A percentile compares a stretch with the other conserved stretches of the same genome.
Conservation (phyloP, 2,888 invertebrate genomes). For the Hirudinaria manillensis region DNA sequence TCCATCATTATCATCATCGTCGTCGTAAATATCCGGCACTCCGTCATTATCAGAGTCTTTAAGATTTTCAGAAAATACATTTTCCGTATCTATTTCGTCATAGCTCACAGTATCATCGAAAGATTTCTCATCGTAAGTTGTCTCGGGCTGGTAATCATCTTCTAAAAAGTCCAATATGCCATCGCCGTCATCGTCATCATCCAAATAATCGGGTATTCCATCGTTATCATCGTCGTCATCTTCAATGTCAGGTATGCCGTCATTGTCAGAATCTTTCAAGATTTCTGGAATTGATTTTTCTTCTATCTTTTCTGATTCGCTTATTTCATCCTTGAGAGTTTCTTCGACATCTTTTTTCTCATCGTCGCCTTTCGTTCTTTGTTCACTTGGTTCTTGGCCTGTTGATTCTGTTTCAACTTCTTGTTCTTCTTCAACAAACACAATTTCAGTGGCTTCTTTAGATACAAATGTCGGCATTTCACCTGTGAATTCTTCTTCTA, state of each 20-base stretch:
- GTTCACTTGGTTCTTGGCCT: too few relatives aligned
- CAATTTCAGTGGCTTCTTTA: conserved; percentile 4
- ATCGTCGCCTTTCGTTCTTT: conserved; percentile 31
- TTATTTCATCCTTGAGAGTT: conserved; percentile 37
- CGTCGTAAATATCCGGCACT: conserved; percentile 37
- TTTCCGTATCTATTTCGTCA: conserved; percentile 32
- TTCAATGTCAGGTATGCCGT: conserved; percentile 33
- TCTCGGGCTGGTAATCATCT: conserved; percentile 14
- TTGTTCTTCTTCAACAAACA: background rate
- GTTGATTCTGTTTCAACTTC: background rate
- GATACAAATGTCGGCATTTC: background rate
- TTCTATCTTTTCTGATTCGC: conserved; percentile 42
- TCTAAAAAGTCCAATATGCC: conserved; percentile 37
- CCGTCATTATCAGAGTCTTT: conserved; percentile 33
- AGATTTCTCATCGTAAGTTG: conserved; percentile 20
- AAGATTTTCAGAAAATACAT: conserved; percentile 26
- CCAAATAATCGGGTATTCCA: conserved; percentile 39
- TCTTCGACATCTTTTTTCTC: conserved; percentile 3
- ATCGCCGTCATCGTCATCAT: conserved; percentile 38
- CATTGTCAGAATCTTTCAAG: conserved; percentile 32
- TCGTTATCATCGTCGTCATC: conserved; percentile 32
- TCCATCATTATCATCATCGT: conserved; percentile 37
- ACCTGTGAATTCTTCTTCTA: conserved; percentile 13
- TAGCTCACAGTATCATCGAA: conserved; percentile 36
- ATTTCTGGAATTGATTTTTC: background rate